Evolutionary conservation across 2,888 invertebrate genomes (phyloP), one percentile per base, ranked within the genome.

Genomic region (Chironomus riparius): DNA sequence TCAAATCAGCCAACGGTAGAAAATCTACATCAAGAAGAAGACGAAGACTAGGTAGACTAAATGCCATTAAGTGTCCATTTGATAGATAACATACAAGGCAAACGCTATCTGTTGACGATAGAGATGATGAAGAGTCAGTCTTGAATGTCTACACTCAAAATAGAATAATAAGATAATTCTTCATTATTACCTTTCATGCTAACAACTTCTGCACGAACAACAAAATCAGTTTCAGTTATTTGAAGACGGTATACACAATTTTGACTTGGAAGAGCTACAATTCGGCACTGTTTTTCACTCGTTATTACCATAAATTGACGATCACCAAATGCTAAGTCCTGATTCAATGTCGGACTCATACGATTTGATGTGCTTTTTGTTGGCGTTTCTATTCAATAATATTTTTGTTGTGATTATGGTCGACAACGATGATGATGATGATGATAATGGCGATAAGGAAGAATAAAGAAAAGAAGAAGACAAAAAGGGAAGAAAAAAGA

Each of bases 21-120:
- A 98, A 97, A 86, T 97, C 95, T 78, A 94, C 91, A 85, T 97
- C 94, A 81, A 97, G 88, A 79, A 99, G 89, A 80, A 92, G 92
- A 85, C 95, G 91, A 81, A 99, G 89, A 83, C 97, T 97, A 78
- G 99, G 99, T 85, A 99, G 88, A 86, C 95, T 97, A 87, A 95
- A 95, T 78, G 95, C 93, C 82, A 92, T 89, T 82, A 99, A 87
- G 86, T 95, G 95, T 76, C 98, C 97, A 85, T 93, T 97, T 78
- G 97, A 96, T 81, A 95, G 87, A 87, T 97, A 98, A 85, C 94
- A 94, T 80, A 94, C 92, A 82, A 98, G 88, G 85, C 97, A 97
- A 80, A 95, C 94, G 84, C 95, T 95, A 86, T 97, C 97, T 97
- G 89, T 15, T 87, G 87, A 78, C 69, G 68, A 79, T 38, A 38